Conservation (phyloP, 1,140 invertebrate species). For the Armadillidium nasatum region DNA sequence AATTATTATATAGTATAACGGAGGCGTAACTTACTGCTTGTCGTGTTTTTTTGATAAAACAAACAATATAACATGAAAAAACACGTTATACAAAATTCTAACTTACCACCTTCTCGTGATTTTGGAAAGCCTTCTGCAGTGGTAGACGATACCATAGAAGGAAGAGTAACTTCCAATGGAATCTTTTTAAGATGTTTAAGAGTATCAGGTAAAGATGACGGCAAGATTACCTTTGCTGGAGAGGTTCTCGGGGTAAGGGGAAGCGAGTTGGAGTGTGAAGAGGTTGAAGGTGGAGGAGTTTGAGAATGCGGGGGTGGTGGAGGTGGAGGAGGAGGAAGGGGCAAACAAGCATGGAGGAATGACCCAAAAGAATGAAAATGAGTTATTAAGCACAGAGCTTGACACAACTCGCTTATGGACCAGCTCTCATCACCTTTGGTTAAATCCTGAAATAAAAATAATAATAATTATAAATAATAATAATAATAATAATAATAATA, state of each 20-base stretch:
- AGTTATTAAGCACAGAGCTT: background rate
- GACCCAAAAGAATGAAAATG: slow-evolving; percentile 12
- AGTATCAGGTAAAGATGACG: background rate
- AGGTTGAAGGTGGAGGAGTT: background rate
- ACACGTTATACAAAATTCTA: too few species aligned
- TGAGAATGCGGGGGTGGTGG: background rate
- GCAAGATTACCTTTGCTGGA: background rate
- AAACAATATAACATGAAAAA: too few species aligned
- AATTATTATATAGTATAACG: too few species aligned
- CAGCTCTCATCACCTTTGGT: slow-evolving; percentile 4
- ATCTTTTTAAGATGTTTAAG: background rate
- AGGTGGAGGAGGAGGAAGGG: background rate
- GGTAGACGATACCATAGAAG: too few species aligned
- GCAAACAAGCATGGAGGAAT: slow-evolving; percentile 8
- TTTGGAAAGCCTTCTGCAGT: too few species aligned
- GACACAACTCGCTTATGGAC: slow-evolving; percentile 10
- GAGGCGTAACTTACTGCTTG: too few species aligned
- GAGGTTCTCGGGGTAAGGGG: background rate
- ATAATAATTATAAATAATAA: background rate
- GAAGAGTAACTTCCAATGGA: background rate
- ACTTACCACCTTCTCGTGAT: too few species aligned
- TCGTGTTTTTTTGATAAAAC: too few species aligned
- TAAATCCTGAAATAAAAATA: background rate
- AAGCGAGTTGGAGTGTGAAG: background rate
- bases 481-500: too few species aligned